Evolutionary conservation across 2,888 invertebrate genomes (phyloP).

Genomic region (Adelognathus sp.): DNA sequence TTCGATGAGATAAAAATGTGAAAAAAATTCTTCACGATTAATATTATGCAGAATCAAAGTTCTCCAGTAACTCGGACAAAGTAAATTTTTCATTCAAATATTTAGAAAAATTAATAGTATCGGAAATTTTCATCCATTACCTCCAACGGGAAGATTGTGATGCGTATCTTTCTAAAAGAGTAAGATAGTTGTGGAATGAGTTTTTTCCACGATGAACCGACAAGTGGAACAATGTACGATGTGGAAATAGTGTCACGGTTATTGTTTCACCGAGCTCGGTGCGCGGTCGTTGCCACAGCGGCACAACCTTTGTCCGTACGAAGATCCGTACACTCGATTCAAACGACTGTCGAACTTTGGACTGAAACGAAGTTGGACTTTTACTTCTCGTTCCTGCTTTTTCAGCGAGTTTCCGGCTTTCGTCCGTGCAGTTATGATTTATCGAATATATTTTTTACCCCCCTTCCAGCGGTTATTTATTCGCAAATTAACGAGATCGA

Average conservation of each 20-base stretch:
- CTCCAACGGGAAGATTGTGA: too few species aligned
- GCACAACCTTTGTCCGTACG: slow-evolving; percentile 52
- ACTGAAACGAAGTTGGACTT: slow-evolving; percentile 10
- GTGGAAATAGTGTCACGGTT: background rate
- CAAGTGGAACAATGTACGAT: background rate
- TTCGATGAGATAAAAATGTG: too few species aligned
- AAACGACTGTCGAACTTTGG: slow-evolving; percentile 11
- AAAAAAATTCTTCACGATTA: too few species aligned
- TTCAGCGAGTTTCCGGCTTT: background rate
- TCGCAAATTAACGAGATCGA: background rate
- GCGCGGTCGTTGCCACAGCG: slow-evolving; percentile 3
- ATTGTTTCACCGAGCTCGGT: slow-evolving; percentile 23
- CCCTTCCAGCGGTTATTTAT: background rate
- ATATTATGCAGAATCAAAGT: too few species aligned
- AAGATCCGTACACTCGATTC: background rate
- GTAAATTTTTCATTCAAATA: too few species aligned
- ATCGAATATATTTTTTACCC: background rate
- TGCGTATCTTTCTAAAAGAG: too few species aligned
- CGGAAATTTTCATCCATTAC: too few species aligned
- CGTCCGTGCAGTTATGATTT: background rate
- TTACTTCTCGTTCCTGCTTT: slow-evolving; percentile 1
- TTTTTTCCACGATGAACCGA: too few species aligned
- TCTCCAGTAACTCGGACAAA: too few species aligned
- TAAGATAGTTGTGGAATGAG: too few species aligned
- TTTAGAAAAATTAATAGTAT: too few species aligned